Percentiles rank a stretch among this genome's conserved stretches.
Conservation (phyloP, 2,113 vertebrate genomes). For the Burhinus oedicnemus region DNA sequence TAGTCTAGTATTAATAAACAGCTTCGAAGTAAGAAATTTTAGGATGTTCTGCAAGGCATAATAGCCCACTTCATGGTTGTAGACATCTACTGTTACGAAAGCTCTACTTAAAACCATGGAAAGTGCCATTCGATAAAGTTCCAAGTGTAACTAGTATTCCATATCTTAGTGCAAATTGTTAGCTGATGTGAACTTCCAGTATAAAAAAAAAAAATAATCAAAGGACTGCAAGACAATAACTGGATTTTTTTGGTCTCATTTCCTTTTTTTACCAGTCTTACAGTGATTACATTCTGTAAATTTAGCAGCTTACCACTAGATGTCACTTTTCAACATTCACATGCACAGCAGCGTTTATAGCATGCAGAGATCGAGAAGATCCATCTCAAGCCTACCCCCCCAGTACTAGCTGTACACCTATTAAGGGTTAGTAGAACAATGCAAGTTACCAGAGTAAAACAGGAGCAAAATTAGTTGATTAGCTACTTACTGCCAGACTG, state of each 20-base stretch:
- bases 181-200: neutral
- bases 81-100: neutral
- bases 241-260: neutral
- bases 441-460: neutral
- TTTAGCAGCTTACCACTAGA: neutral
- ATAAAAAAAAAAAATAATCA: accelerated
- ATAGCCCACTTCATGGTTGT: neutral
- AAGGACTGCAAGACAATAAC: accelerated
- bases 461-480: slow-evolving; percentile 50
- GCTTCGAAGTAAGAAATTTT: neutral
- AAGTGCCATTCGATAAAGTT: neutral
- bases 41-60: neutral
- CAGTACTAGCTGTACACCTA: no score
- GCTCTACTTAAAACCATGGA: neutral
- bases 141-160: neutral
- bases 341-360: accelerated
- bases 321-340: neutral
- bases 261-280: neutral
- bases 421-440: neutral
- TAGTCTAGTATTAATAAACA: neutral
- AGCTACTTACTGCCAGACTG: slow-evolving; percentile 75
- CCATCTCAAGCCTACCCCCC: neutral
- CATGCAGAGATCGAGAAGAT: neutral
- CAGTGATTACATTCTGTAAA: neutral
- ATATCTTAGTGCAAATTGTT: accelerated